Evolutionary conservation across 1,140 invertebrate genomes (phyloP).

Genomic region (Heliconius melpomene): DNA sequence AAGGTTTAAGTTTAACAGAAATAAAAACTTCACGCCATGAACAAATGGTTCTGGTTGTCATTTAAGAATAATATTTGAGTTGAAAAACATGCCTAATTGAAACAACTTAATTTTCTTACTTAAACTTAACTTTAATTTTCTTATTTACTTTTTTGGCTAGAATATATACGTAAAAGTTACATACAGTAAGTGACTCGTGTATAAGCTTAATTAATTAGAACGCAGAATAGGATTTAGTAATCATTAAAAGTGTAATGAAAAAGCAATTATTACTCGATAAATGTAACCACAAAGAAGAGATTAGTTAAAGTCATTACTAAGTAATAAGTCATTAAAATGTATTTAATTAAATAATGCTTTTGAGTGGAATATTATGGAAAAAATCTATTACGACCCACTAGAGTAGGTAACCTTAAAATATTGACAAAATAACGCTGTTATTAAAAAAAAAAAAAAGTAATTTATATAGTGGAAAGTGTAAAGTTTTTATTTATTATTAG

Average conservation of each 20-base stretch:
- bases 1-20: too few species aligned
- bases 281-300: background rate
- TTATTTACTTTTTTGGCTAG: background rate
- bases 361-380: background rate
- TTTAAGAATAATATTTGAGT: too few species aligned
- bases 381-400: background rate
- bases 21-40: too few species aligned
- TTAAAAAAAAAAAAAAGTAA: background rate
- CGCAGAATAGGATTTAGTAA: background rate
- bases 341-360: background rate
- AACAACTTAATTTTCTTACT: too few species aligned
- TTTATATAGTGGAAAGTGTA: background rate
- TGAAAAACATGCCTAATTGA: too few species aligned
- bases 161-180: background rate
- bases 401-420: too few species aligned
- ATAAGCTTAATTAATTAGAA: background rate
- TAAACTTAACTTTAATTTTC: too few species aligned
- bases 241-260: conserved; percentile 5
- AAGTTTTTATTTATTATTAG: too few species aligned
- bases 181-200: background rate
- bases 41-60: too few species aligned
- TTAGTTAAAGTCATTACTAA: background rate
- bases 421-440: too few species aligned
- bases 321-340: background rate
- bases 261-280: background rate